These are phyloP conservation scores for Anas georgica DNA, from an alignment of 2,797 vertebrate species.

Conservation along the genomic window DNA sequence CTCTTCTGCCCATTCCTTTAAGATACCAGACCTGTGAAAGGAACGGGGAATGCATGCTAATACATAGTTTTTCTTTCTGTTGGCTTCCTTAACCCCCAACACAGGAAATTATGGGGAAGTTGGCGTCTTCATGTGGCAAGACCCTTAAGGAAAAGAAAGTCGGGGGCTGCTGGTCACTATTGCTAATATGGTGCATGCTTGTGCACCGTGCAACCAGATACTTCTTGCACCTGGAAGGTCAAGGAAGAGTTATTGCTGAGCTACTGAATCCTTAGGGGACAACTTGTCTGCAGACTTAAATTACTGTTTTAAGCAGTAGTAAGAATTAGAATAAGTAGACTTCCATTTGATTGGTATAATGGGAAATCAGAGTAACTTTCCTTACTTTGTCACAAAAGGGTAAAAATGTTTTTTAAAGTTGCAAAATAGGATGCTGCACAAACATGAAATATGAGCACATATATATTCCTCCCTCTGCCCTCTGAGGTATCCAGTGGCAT, in stretches of 20 bases:
- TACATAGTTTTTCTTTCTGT: neutral
- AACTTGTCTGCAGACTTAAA: neutral
- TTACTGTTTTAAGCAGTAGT: neutral
- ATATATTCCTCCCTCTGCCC: neutral
- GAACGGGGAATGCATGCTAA: neutral
- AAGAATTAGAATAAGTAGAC: neutral
- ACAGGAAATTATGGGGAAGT: neutral
- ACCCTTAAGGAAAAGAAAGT: neutral
- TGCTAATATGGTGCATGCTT: neutral
- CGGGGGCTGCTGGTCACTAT: neutral
- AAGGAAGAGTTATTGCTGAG: neutral
- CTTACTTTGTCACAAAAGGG: accelerated
- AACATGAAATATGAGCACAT: neutral
- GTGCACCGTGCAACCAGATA: accelerated
- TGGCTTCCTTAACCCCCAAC: neutral
- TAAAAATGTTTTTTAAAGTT: neutral
- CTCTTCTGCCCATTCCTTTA: neutral
- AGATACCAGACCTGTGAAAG: neutral
- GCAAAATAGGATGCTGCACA: neutral
- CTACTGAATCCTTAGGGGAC: neutral
- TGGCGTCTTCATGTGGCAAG: neutral
- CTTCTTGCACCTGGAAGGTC: neutral
- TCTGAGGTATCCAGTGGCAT: neutral
- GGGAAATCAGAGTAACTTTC: neutral
- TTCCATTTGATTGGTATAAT: neutral